Conservation (phyloP, 2,888 invertebrate genomes). For the Phalera bucephala region DNA sequence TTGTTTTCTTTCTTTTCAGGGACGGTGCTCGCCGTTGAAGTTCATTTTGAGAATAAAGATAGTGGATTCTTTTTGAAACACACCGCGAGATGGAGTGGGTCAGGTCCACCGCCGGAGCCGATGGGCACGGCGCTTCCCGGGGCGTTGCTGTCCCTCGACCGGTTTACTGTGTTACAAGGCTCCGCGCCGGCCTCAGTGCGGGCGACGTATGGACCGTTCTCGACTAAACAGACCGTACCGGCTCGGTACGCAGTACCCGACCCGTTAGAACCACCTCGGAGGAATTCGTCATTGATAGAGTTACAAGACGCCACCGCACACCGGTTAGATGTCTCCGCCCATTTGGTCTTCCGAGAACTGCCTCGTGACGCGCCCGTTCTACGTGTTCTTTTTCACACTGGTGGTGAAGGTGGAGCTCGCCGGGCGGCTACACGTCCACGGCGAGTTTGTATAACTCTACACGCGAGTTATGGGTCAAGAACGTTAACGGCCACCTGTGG, state of each 20-base stretch:
- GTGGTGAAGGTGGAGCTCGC: slow-evolving; percentile 91
- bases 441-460: slow-evolving; percentile 91
- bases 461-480: slow-evolving; percentile 85
- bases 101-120: slow-evolving; percentile 72
- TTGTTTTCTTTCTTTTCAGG: slow-evolving; percentile 81
- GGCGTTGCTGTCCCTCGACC: slow-evolving; percentile 90
- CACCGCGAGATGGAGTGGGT: slow-evolving; percentile 87
- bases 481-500: slow-evolving; percentile 94
- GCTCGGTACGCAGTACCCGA: slow-evolving; percentile 94
- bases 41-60: slow-evolving; percentile 95
- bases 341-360: slow-evolving; percentile 93
- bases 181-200: slow-evolving; percentile 95
- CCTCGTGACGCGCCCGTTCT: slow-evolving; percentile 95
- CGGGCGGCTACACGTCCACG: slow-evolving; percentile 87
- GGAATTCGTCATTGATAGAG: slow-evolving; percentile 83
- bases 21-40: slow-evolving; percentile 89
- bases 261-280: slow-evolving; percentile 85
- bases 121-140: slow-evolving; percentile 82
- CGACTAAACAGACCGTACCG: slow-evolving; percentile 96
- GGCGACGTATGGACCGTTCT: slow-evolving; percentile 97
- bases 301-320: slow-evolving; percentile 87
- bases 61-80: slow-evolving; percentile 95
- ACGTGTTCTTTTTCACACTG: slow-evolving; percentile 95
- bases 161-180: slow-evolving; percentile 95
- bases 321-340: slow-evolving; percentile 95